Evolutionary conservation across 2,113 vertebrate genomes (phyloP), one percentile per base, ranked within the genome.

Genomic region (Crotalus horridus): DNA sequence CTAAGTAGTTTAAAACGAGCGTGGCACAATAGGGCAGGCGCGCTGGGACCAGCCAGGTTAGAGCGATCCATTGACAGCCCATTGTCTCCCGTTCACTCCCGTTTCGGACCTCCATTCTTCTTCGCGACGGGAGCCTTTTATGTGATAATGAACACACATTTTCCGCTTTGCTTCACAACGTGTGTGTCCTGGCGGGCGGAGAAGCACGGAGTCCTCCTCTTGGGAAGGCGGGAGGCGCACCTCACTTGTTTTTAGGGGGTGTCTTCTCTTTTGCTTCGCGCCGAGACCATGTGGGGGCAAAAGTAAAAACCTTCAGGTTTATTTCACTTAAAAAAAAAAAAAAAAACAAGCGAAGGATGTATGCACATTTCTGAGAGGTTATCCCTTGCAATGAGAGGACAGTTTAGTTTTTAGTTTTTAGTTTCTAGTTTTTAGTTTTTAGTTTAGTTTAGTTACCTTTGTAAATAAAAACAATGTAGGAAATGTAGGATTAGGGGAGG

Each of bases 121-220:
- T 94, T 96, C 98, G 90, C 98, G 92, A 95, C 98, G 96, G 98
- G 98, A 98, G 97, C 96, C 98, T 98, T 98, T 98, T 98, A 98
- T 98, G 98, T 98, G 98, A 96, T 98, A 99, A 99, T 98, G 98
- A 98, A 98, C 88, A 98, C 98, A 97, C 98, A 97, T 98, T 98
- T 98, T 98, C 97, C 97, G 97, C 98, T 96, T 92, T 91, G 96
- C 94, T 97, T 96, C 95, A 94, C 98, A 95, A 97, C 96, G 97
- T 98, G 98, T 98, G 98, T 98, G 98, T 98, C 98, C 98, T 97
- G 86, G 96, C 95, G 93, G 69, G 69, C 87, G 94, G 96, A 96
- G 96, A 94, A 94, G 85, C 96, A 51, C 96, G 94, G 95, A 94
- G 48, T 15, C 20, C 17, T 1, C 24, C 46, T 11, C 33, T 26